Conservation (phyloP, 2,888 invertebrate genomes). For the Trileptium ribeirensis region DNA sequence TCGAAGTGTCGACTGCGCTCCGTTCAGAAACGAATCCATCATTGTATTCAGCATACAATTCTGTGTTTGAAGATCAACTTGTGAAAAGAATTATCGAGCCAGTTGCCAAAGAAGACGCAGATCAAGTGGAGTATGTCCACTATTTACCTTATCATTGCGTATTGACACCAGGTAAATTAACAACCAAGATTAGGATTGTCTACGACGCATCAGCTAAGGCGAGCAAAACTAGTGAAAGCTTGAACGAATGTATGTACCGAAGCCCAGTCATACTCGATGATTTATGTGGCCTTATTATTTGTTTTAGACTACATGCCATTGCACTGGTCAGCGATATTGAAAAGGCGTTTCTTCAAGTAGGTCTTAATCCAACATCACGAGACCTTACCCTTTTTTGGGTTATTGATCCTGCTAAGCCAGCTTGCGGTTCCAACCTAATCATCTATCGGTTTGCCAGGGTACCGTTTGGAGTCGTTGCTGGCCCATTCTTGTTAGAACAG, state of each 20-base stretch:
- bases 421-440: slow-evolving; percentile 28
- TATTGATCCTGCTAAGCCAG: neutral
- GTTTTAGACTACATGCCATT: slow-evolving; percentile 29
- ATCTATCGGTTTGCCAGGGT: slow-evolving; percentile 32
- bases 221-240: slow-evolving; percentile 16
- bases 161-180: slow-evolving; percentile 24
- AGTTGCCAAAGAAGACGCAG: neutral
- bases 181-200: slow-evolving; percentile 38
- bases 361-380: slow-evolving; percentile 27
- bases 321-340: slow-evolving; percentile 21
- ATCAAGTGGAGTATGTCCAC: slow-evolving; percentile 22
- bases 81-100: slow-evolving; percentile 24
- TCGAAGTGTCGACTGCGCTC: neutral
- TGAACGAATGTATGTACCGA: slow-evolving; percentile 34
- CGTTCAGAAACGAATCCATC: neutral
- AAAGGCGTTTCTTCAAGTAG: slow-evolving; percentile 33
- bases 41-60: too few relatives aligned
- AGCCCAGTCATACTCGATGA: slow-evolving; percentile 28
- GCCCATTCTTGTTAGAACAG: slow-evolving; percentile 32
- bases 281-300: slow-evolving; percentile 26
- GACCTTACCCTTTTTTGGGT: slow-evolving; percentile 20
- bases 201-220: slow-evolving; percentile 35
- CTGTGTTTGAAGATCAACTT: slow-evolving; percentile 20
- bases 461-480: slow-evolving; percentile 33
- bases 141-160: slow-evolving; percentile 35